Evolutionary conservation across 2,888 invertebrate genomes (phyloP), one percentile per base, ranked within the genome.

Genomic region (Phaonia tiefii): DNA sequence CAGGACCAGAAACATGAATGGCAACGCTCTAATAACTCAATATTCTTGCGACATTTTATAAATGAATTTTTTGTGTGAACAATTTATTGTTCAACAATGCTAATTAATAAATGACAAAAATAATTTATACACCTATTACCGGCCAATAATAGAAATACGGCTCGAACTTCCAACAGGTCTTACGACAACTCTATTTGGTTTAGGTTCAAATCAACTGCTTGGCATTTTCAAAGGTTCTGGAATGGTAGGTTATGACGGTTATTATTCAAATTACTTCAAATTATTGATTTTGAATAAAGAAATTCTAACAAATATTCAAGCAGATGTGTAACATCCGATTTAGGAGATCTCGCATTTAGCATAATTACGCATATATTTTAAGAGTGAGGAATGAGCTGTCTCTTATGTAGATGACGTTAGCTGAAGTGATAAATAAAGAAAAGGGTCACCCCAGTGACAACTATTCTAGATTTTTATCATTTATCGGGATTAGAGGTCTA

Each of bases 401-500:
- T 22, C 51, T 51, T 20, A 51, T 51, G 22, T 22, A 10, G 2
- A 13, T 63, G 63, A 63, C 42, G 22, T 42, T 20, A 20, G 2
- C 15, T 22, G 58, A 26, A 63, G 63, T 63, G 63, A 63, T 63
- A 63, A 63, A 63, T 63, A 63, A 63, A 63, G 63, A 63, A 63
- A 63, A 63, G 63, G 63, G 63, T 63, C 63, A 63, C 15, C n/a
- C n/a, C 11, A 42, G 63, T 20, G 63, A 17, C 63, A 63, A 63
- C 39, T 22, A 63, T 63, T 37, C 39, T 37, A 71, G 73, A 76
- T 80, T 54, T 44, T 54, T n/a, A 75, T 77, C 71, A 77, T 54
- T 78, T 81, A 78, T 71, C 75, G 49, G 66, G 77, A 72, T 81
- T 81, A 81, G 63, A 81, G 77, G 78, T 81, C 78, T 71, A 78